Base-by-base conservation (phyloP, 2,113 vertebrate genomes). In the Platysternon megacephalum region DNA sequence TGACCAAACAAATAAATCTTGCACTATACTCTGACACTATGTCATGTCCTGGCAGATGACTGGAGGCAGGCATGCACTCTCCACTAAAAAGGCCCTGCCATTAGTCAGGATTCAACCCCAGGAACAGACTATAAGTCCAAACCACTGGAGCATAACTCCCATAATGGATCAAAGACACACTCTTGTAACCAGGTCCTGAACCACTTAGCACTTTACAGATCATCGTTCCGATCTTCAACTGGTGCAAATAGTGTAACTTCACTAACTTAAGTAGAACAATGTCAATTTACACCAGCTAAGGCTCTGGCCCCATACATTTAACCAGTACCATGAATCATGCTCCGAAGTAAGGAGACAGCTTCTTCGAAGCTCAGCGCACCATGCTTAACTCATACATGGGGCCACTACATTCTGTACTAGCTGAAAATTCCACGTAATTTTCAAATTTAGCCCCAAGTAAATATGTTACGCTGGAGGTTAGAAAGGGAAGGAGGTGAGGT, bases 271-370 rank as follows among this genome's bases (percentile, higher is more conserved):
- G 42, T 28, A 78, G 42, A 28, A 46, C 3, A 12, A 46, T 46
- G 42, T 26, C 44, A 78, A 11, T 78, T 78, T 46, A 46, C 13
- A 46, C 22, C 10, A 78, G 5, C 42, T 42, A 28, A 76, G 74
- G 13, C 11, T 28, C 22, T 46, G 42, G 42, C 12, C 42, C 42
- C 11, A 76, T 26, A n/a, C 42, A 79, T 5, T 78, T 83, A 84
- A 82, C 72, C 35, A 87, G 29, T 8, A 52, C 8, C 39, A 29
- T 39, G 7, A 85, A 87, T 44, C n/a, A 21, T 72, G 19, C n/a
- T 19, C 53, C 49, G 4, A 11, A 74, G 5, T 48, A 56, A 87
- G 84, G 49, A 83, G 0, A 0, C 28, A 79, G 32, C 28, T 53
- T 89, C 13, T 78, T 78, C 6, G 3, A 26, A 46, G 42, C 39